Evolutionary conservation across 1,140 invertebrate species (phyloP).

Genomic region (Cydia pomonella): DNA sequence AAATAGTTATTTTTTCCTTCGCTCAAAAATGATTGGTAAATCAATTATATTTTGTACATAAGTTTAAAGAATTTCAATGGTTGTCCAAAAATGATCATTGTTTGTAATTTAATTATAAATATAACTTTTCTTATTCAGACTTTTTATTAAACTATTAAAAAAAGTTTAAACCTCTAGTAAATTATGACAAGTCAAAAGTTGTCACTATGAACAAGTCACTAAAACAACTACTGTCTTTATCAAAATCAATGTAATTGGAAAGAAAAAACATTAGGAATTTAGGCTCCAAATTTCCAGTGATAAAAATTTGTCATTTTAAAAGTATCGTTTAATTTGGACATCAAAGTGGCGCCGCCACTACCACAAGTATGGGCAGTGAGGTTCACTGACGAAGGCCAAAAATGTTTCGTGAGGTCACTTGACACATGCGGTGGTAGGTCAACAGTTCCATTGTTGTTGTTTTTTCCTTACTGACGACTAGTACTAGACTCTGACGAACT

Average conservation of each 20-base stretch:
- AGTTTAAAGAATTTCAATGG: too few species aligned
- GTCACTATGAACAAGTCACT: slow-evolving; percentile 23
- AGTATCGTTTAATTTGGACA: neutral
- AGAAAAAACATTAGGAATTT: neutral
- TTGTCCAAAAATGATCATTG: too few species aligned
- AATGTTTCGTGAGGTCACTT: slow-evolving; percentile 63
- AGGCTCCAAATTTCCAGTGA: neutral
- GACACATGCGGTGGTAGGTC: slow-evolving; percentile 63
- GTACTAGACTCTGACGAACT: too few species aligned
- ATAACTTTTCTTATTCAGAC: too few species aligned
- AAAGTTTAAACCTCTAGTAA: neutral
- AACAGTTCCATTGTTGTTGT: neutral
- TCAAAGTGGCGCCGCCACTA: slow-evolving; percentile 63
- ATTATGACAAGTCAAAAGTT: slow-evolving; percentile 1
- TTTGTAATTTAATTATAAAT: too few species aligned
- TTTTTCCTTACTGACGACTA: neutral
- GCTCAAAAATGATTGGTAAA: too few species aligned
- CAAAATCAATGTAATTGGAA: neutral
- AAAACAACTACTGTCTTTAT: neutral
- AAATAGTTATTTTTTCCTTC: too few species aligned
- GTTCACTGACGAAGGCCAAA: slow-evolving; percentile 62
- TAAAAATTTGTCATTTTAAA: neutral
- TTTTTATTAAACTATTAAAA: too few species aligned
- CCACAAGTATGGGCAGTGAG: slow-evolving; percentile 71
- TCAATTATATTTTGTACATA: too few species aligned